These are phyloP conservation scores for Labroides dimidiatus DNA, from an alignment of 2,797 vertebrate species.

Conservation along the genomic window DNA sequence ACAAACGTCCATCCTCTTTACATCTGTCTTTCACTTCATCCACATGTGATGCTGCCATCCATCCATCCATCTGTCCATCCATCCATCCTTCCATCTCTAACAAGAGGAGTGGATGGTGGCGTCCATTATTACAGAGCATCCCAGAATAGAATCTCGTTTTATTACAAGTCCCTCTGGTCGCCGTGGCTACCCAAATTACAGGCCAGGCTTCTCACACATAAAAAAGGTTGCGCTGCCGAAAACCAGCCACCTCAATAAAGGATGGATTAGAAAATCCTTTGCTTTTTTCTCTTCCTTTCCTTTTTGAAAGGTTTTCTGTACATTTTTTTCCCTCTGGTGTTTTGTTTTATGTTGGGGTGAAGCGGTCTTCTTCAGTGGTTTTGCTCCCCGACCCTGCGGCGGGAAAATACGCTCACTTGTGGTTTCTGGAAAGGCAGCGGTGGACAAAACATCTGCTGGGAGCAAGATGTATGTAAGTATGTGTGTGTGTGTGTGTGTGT, in stretches of 20 bases:
- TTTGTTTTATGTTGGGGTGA: conserved; percentile 89
- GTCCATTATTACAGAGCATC: conserved; percentile 90
- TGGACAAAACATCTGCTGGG: conserved; percentile 87
- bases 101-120: conserved; percentile 85
- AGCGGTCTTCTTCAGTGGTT: conserved; percentile 87
- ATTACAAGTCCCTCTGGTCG: conserved; percentile 89
- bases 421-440: conserved; percentile 86
- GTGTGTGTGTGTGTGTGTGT: conserved; percentile 61
- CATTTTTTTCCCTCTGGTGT: conserved; percentile 84
- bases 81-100: conserved; percentile 79
- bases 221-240: conserved; percentile 87
- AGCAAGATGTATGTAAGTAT: conserved; percentile 80
- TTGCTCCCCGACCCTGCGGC: conserved; percentile 87
- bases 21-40: conserved; percentile 34
- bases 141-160: conserved; percentile 88
- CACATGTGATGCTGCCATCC: conserved; percentile 28
- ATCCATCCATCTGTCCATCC: conserved; percentile 60
- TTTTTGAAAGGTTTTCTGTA: conserved; percentile 81
- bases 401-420: conserved; percentile 89
- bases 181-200: conserved; percentile 88
- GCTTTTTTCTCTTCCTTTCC: conserved; percentile 83
- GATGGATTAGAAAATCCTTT: conserved; percentile 89
- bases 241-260: conserved; percentile 91
- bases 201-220: conserved; percentile 88
- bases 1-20: conserved; percentile 17